Evolutionary conservation across 2,113 vertebrate species (phyloP).

Genomic region (Percina caprodes): DNA sequence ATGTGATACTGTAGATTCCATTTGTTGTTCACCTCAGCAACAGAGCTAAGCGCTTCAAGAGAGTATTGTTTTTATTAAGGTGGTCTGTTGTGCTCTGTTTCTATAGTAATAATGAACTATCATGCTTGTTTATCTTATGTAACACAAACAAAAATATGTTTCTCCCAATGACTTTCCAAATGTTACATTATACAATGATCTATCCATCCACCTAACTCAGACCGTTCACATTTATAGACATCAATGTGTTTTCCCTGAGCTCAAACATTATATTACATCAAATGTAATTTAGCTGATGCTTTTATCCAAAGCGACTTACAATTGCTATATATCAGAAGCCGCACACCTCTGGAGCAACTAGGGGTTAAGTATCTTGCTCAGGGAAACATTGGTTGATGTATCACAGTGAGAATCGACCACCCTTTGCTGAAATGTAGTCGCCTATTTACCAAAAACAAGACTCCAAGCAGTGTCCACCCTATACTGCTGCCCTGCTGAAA

Average conservation of each 20-base stretch:
- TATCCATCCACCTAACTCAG: constrained; percentile 18
- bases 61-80: background rate
- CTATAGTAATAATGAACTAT: background rate
- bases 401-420: no score
- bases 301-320: no score
- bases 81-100: background rate
- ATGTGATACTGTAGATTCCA: background rate
- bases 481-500: constrained; percentile 32
- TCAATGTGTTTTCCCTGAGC: background rate
- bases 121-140: background rate
- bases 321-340: no score
- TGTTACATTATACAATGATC: constrained; percentile 21
- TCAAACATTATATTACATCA: background rate
- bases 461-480: background rate
- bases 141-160: constrained; percentile 8
- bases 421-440: constrained; percentile 1
- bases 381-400: no score
- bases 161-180: constrained; percentile 12
- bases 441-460: background rate
- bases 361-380: no score
- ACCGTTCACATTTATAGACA: background rate
- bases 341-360: no score
- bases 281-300: no score
- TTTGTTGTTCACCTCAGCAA: background rate
- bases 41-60: background rate